phyloP scores from a whole-genome alignment of 2,113 vertebrate genomes.

The Noturus placidus region DNA sequence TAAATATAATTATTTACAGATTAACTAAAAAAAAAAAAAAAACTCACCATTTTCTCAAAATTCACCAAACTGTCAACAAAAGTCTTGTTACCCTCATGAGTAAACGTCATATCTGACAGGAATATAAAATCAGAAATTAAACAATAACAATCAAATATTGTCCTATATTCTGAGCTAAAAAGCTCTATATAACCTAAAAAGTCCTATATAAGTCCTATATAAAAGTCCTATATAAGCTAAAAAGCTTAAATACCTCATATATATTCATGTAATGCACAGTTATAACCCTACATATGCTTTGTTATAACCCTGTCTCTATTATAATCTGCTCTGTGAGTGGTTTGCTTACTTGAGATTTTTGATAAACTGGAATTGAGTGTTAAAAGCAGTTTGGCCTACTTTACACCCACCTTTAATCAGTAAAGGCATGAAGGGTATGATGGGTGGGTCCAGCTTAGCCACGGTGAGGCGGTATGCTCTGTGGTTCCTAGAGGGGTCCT shows the following conservation, averaged over 20 bases:
- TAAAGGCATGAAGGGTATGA: constrained; percentile 98
- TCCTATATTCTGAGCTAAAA: too few relatives aligned
- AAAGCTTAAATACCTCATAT: not conserved
- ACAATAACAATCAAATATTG: not conserved
- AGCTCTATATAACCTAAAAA: too few relatives aligned
- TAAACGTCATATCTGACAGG: constrained; percentile 94
- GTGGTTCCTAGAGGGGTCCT: constrained; percentile 98
- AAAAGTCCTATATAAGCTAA: too few relatives aligned
- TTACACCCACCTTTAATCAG: constrained; percentile 91
- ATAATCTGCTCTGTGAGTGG: not conserved
- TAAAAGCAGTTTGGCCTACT: not conserved
- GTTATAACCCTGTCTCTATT: not conserved
- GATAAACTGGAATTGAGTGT: not conserved
- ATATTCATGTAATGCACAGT: not conserved
- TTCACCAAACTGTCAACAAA: constrained; percentile 94
- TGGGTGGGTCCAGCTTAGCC: constrained; percentile 89
- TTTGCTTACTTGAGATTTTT: not conserved
- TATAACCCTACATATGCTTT: not conserved
- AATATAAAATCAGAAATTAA: constrained; percentile 57
- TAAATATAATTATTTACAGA: constrained; percentile 11
- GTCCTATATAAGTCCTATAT: too few relatives aligned
- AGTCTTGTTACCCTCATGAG: constrained; percentile 97
- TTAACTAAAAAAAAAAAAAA: constrained; percentile 56
- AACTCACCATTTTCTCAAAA: constrained; percentile 98
- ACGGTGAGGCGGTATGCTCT: constrained; percentile 90